Conservation (phyloP, 2,888 invertebrate species). For the Acanthacorydalis orientalis region DNA sequence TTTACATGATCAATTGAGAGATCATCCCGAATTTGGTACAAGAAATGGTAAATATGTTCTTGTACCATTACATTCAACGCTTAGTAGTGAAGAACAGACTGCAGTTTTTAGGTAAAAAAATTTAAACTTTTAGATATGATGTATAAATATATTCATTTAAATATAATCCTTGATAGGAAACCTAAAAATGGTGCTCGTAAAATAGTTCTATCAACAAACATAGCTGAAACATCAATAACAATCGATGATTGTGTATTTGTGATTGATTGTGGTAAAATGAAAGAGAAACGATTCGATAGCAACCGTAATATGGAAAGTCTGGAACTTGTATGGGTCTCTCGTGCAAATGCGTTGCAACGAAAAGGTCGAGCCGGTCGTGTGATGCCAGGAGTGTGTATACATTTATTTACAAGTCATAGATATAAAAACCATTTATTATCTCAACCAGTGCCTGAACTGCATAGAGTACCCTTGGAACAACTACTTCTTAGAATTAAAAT, state of each 20-base stretch:
- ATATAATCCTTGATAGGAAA: conserved; percentile 31
- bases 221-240: conserved; percentile 91
- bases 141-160: conserved; percentile 3
- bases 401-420: conserved; percentile 65
- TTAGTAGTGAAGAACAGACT: conserved; percentile 71
- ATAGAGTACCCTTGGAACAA: conserved; percentile 76
- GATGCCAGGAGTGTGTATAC: conserved; percentile 72
- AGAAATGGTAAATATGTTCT: conserved; percentile 48
- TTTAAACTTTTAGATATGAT: conserved; percentile 1
- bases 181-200: conserved; percentile 58
- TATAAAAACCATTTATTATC: conserved; percentile 45
- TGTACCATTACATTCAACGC: conserved; percentile 72
- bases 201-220: conserved; percentile 80
- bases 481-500: conserved; percentile 59
- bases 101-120: conserved; percentile 39
- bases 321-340: conserved; percentile 77
- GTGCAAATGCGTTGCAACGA: conserved; percentile 78
- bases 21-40: conserved; percentile 45
- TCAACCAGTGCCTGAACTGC: conserved; percentile 78
- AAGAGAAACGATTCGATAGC: conserved; percentile 69
- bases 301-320: conserved; percentile 77
- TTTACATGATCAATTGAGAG: conserved; percentile 47
- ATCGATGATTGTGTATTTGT: conserved; percentile 94
- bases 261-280: conserved; percentile 82
- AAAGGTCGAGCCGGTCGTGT: conserved; percentile 84